Conservation (phyloP, 2,797 vertebrate species). For the Nyctibius grandis region DNA sequence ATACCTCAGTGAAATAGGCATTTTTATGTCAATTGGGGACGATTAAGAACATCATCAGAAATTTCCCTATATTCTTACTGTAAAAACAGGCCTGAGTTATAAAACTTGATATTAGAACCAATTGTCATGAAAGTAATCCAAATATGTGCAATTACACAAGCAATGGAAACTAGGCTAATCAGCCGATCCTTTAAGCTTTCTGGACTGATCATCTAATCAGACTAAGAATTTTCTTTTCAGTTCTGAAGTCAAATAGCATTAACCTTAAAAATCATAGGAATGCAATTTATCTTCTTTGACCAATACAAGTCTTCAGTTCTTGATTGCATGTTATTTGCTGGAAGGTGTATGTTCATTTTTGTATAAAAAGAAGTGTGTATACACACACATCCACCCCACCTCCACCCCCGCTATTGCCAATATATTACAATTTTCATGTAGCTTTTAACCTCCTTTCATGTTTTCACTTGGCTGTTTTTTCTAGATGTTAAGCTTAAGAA, state of each 20-base stretch:
- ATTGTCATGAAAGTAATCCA: background rate
- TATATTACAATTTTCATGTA: background rate
- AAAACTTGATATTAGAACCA: background rate
- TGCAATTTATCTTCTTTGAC: background rate
- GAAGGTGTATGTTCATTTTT: background rate
- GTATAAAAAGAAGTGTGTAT: background rate
- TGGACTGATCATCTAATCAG: background rate
- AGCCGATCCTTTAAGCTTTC: background rate
- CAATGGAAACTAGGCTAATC: background rate
- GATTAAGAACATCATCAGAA: background rate
- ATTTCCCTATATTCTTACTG: background rate
- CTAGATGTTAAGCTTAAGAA: background rate
- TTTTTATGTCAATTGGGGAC: background rate
- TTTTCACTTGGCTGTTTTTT: background rate
- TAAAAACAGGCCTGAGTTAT: background rate
- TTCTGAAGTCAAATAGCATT: background rate
- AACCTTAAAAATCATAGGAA: background rate
- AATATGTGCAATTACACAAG: background rate
- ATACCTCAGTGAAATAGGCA: background rate
- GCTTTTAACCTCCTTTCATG: background rate
- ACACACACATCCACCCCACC: accelerated
- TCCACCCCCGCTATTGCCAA: background rate
- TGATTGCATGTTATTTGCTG: background rate
- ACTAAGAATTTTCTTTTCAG: background rate
- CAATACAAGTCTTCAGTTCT: background rate